Conservation (phyloP, 2,797 vertebrate species). For the Characodon lateralis region DNA sequence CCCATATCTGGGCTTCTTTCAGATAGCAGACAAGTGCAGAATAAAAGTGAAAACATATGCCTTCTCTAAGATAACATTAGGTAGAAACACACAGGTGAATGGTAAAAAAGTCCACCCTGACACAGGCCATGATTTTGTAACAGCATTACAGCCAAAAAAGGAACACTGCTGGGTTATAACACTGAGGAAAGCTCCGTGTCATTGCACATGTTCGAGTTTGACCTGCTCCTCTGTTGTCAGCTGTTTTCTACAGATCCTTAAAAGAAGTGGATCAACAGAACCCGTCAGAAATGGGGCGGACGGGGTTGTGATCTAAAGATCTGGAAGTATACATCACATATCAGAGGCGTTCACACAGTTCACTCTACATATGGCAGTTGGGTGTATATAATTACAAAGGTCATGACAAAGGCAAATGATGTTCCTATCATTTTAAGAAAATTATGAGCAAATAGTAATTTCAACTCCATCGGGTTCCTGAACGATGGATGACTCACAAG, state of each 20-base stretch:
- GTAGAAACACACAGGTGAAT: slow-evolving; percentile 28
- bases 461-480: no score
- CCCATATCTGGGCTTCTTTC: no score
- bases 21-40: slow-evolving; percentile 12
- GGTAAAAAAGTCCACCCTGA: slow-evolving; percentile 20
- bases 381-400: neutral
- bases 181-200: slow-evolving; percentile 27
- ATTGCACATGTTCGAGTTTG: slow-evolving; percentile 36
- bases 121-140: slow-evolving; percentile 43
- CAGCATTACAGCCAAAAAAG: slow-evolving; percentile 23
- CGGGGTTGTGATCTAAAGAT: slow-evolving; percentile 12
- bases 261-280: slow-evolving; percentile 21
- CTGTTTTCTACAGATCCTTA: slow-evolving; percentile 9
- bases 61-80: slow-evolving; percentile 34
- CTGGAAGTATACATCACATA: neutral
- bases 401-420: neutral
- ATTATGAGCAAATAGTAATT: no score
- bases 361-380: neutral
- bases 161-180: slow-evolving; percentile 33
- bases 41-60: slow-evolving; percentile 22
- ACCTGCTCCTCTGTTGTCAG: slow-evolving; percentile 17
- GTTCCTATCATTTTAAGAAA: neutral
- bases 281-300: neutral
- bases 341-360: neutral
- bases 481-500: no score